phyloP scores from a whole-genome alignment of 2,113 vertebrate genomes.

The Nibea coibor region DNA sequence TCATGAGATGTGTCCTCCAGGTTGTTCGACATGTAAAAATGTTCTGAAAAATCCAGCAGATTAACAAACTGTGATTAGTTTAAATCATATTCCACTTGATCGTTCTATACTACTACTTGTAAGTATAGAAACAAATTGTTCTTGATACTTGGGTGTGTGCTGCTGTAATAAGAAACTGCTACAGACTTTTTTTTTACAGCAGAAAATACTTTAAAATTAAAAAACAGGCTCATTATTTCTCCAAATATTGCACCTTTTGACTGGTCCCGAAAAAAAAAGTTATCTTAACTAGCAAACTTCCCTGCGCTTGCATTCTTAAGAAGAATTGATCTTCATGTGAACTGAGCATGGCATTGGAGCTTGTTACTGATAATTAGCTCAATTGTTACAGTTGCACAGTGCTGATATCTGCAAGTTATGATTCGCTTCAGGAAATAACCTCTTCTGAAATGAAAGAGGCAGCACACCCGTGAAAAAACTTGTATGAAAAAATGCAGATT shows the following conservation, averaged over 20 bases:
- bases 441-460: neutral
- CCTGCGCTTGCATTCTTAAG: neutral
- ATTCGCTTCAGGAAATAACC: neutral
- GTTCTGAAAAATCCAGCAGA: neutral
- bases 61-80: slow-evolving; percentile 5
- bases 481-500: neutral
- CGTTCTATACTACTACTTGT: neutral
- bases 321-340: neutral
- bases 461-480: neutral
- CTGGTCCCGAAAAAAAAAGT: no score
- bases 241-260: no score
- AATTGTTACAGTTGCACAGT: neutral
- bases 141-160: neutral
- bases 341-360: neutral
- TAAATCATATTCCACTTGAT: neutral
- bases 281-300: neutral
- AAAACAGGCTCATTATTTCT: no score
- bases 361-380: neutral
- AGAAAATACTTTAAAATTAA: no score
- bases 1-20: neutral
- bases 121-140: neutral
- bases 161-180: neutral
- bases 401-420: neutral
- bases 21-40: no score
- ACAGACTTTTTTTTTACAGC: no score